Conservation (phyloP, 2,113 vertebrate species). For the Brachypodius melanocephalos region DNA sequence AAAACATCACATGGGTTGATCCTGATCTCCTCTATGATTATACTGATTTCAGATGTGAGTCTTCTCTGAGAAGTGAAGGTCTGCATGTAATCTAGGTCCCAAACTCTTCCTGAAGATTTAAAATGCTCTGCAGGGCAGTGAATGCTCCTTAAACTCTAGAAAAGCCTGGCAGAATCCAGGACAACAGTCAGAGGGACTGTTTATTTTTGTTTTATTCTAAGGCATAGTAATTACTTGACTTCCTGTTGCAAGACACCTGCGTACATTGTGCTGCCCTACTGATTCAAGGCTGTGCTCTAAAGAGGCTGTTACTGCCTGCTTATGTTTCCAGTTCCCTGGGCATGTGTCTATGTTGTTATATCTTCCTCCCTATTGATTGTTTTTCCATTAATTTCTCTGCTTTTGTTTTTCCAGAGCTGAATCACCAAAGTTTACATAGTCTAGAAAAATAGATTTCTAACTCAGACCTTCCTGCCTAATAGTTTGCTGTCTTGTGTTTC, state of each 20-base stretch:
- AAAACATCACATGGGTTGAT: background rate
- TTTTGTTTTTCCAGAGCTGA: constrained; percentile 29
- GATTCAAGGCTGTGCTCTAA: background rate
- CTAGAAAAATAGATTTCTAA: constrained; percentile 11
- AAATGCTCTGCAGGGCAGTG: background rate
- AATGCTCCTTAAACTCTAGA: background rate
- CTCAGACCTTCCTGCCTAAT: background rate
- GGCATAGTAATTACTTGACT: constrained; percentile 1
- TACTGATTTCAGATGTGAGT: background rate
- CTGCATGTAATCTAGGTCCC: background rate
- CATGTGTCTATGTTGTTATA: background rate
- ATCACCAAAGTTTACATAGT: background rate
- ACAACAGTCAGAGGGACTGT: background rate
- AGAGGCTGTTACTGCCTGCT: background rate
- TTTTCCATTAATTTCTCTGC: background rate
- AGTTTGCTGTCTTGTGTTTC: background rate
- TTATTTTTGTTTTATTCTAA: constrained; percentile 5
- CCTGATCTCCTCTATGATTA: background rate
- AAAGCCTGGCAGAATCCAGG: background rate
- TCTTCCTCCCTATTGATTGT: background rate
- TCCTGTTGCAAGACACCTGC: background rate
- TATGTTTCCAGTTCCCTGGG: background rate
- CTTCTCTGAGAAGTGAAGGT: background rate
- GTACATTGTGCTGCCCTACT: background rate
- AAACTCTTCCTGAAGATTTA: background rate